Evolutionary conservation across 1,140 invertebrate genomes (phyloP).

Genomic region (Hermetia illucens): DNA sequence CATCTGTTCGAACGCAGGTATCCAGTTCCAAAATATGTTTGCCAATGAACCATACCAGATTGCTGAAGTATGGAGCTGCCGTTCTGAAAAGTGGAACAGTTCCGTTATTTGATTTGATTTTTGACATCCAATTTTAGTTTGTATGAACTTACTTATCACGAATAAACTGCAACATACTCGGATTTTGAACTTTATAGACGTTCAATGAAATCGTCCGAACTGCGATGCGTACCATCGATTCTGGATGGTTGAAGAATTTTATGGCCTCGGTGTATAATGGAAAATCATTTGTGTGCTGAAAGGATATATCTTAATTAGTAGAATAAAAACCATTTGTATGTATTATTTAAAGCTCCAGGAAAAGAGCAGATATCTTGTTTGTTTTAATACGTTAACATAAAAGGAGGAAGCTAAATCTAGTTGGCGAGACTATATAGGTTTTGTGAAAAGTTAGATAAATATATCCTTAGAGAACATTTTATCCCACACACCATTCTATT

Average conservation of each 20-base stretch:
- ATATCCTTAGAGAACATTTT: too few species aligned
- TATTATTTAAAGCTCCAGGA: background rate
- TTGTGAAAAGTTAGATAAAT: too few species aligned
- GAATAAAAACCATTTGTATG: background rate
- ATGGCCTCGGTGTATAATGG: constrained; percentile 98
- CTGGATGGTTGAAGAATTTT: constrained; percentile 97
- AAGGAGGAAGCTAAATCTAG: too few species aligned
- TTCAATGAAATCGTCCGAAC: constrained; percentile 95
- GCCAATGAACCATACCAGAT: constrained; percentile 98
- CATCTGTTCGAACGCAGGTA: constrained; percentile 84
- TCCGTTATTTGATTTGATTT: background rate
- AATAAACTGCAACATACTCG: constrained; percentile 91
- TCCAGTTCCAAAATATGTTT: constrained; percentile 96
- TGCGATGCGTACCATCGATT: constrained; percentile 98
- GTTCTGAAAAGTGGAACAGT: constrained; percentile 43
- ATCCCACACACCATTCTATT: too few species aligned
- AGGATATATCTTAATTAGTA: too few species aligned
- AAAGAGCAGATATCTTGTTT: too few species aligned
- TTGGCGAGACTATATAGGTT: too few species aligned
- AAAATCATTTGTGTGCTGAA: constrained; percentile 96
- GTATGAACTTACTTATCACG: constrained; percentile 48
- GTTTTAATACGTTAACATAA: too few species aligned
- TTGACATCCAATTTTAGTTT: constrained; percentile 5
- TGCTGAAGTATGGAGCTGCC: constrained; percentile 94
- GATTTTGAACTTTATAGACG: constrained; percentile 90